Conservation (phyloP, 1,140 invertebrate species). For the Rhyacophila brunnea region DNA sequence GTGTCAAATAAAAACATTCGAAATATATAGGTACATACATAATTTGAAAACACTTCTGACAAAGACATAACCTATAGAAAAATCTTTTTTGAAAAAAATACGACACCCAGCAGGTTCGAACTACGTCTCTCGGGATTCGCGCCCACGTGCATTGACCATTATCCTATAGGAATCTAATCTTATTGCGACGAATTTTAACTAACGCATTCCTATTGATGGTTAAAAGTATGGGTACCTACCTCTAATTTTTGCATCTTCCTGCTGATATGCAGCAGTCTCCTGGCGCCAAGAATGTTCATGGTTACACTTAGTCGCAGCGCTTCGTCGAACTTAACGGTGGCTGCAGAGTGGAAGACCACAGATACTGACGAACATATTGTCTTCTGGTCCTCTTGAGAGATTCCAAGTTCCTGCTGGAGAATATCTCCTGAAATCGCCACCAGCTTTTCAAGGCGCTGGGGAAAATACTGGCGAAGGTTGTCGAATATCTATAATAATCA, state of each 20-base stretch:
- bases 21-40: too few relatives aligned
- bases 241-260: constrained; percentile 78
- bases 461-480: constrained; percentile 25
- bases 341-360: constrained; percentile 97
- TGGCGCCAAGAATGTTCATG: constrained; percentile 85
- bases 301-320: constrained; percentile 82
- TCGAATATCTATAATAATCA: constrained; percentile 37
- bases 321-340: constrained; percentile 93
- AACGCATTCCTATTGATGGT: too few relatives aligned
- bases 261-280: constrained; percentile 76
- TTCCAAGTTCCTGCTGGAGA: constrained; percentile 54
- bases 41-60: too few relatives aligned
- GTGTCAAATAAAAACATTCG: too few relatives aligned
- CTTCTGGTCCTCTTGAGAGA: constrained; percentile 53
- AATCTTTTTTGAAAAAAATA: too few relatives aligned
- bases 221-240: constrained; percentile 55
- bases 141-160: too few relatives aligned
- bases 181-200: too few relatives aligned
- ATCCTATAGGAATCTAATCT: too few relatives aligned
- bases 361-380: constrained; percentile 60
- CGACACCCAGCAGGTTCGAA: too few relatives aligned
- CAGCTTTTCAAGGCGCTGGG: constrained; percentile 44
- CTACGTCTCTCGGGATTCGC: too few relatives aligned
- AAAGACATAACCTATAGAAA: too few relatives aligned
- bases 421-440: constrained; percentile 51